Evolutionary conservation across 2,797 vertebrate species (phyloP).

Genomic region (Lagocephalus sceleratus): DNA sequence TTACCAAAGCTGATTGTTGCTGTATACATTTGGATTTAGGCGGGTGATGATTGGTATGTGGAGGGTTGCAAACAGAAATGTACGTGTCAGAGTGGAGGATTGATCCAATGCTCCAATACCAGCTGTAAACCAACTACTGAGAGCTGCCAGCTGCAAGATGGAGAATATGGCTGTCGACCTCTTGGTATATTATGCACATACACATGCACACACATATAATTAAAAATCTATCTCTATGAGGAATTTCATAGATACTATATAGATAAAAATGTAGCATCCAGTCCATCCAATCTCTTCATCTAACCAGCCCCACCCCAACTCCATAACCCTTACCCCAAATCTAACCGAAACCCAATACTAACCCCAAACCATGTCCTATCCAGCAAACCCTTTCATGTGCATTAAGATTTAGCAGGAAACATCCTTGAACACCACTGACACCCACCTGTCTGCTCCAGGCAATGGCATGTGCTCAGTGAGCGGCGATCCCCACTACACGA

Average conservation of each 20-base stretch:
- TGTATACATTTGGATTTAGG: constrained; percentile 52
- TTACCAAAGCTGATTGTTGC: background rate
- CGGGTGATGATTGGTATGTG: constrained; percentile 72
- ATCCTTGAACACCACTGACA: background rate
- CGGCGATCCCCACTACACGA: constrained; percentile 88
- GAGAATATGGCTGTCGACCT: constrained; percentile 74
- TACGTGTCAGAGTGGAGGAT: constrained; percentile 62
- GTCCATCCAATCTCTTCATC: too few relatives aligned
- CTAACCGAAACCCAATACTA: too few relatives aligned
- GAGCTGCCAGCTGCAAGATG: constrained; percentile 69
- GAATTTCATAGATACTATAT: too few relatives aligned
- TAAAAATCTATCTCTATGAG: too few relatives aligned
- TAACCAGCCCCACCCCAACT: too few relatives aligned
- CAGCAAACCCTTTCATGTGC: too few relatives aligned
- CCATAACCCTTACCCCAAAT: too few relatives aligned
- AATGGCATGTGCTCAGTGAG: constrained; percentile 80
- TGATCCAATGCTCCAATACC: constrained; percentile 67
- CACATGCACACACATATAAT: background rate
- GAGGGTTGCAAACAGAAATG: constrained; percentile 75
- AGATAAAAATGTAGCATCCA: too few relatives aligned
- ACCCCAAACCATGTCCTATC: too few relatives aligned
- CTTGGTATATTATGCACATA: constrained; percentile 51
- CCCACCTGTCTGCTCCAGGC: constrained; percentile 32
- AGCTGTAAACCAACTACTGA: constrained; percentile 70
- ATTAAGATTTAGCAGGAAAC: too few relatives aligned